Evolutionary conservation across 1,140 invertebrate genomes (phyloP).

Genomic region (Paramacrobiotus metropolitanus): DNA sequence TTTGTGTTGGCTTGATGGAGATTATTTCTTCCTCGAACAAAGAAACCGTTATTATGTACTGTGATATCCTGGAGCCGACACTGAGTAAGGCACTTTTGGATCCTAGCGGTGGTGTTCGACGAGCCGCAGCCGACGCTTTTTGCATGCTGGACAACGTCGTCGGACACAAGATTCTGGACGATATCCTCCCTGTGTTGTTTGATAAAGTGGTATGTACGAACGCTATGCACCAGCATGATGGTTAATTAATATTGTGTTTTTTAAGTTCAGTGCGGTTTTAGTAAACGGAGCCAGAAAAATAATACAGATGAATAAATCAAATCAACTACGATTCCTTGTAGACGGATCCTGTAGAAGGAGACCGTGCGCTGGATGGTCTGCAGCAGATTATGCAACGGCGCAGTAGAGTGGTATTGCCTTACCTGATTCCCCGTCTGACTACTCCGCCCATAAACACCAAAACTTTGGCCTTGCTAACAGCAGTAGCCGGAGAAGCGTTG

Average conservation of each 20-base stretch:
- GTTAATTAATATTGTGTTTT: no score
- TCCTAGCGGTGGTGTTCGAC: constrained; percentile 66
- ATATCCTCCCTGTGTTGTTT: constrained; percentile 75
- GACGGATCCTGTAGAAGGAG: constrained; percentile 48
- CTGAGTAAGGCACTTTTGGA: constrained; percentile 77
- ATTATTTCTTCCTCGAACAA: constrained; percentile 87
- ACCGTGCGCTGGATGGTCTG: constrained; percentile 71
- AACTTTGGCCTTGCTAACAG: constrained; percentile 67
- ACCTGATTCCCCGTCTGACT: constrained; percentile 49
- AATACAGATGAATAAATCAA: no score
- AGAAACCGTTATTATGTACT: constrained; percentile 79
- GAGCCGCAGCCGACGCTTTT: constrained; percentile 86
- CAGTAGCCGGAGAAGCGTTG: constrained; percentile 75
- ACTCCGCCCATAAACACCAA: constrained; percentile 62
- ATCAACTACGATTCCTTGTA: no score
- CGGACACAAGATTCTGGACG: constrained; percentile 78
- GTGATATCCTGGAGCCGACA: constrained; percentile 89
- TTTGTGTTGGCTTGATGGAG: constrained; percentile 91
- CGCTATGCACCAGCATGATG: no score
- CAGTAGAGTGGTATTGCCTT: constrained; percentile 75
- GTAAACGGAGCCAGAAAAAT: no score
- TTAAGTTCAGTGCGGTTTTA: no score
- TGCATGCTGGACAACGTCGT: constrained; percentile 83
- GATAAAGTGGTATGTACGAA: constrained; percentile 36
- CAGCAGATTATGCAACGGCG: constrained; percentile 91